These are phyloP conservation scores for Thalassophryne amazonica DNA, from an alignment of 2,797 vertebrate species.

Conservation along the genomic window DNA sequence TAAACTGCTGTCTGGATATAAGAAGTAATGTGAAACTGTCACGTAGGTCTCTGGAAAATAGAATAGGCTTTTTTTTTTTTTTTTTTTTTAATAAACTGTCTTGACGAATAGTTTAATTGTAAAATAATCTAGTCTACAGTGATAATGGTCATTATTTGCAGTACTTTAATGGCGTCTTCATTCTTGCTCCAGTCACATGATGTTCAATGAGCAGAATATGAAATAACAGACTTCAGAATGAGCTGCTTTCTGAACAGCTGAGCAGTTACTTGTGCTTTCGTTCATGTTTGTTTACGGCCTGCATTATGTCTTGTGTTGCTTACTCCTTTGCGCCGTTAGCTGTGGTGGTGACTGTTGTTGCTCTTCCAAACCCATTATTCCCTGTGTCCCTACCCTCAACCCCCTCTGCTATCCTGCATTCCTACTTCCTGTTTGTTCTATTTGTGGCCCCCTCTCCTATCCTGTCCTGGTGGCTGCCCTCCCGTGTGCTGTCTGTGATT, in stretches of 20 bases:
- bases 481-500: constrained; percentile 87
- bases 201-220: constrained; percentile 10
- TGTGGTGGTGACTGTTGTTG: constrained; percentile 67
- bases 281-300: constrained; percentile 66
- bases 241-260: constrained; percentile 45
- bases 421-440: constrained; percentile 83
- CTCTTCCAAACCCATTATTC: constrained; percentile 58
- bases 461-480: constrained; percentile 91
- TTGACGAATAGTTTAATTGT: too few relatives aligned
- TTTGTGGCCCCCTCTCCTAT: constrained; percentile 78
- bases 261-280: constrained; percentile 54
- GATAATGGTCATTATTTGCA: too few relatives aligned
- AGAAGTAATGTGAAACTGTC: too few relatives aligned
- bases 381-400: constrained; percentile 19
- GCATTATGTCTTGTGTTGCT: constrained; percentile 57
- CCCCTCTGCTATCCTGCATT: constrained; percentile 70
- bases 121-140: too few relatives aligned
- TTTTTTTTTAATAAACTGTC: too few relatives aligned
- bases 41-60: too few relatives aligned
- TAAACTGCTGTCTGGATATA: too few relatives aligned
- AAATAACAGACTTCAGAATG: constrained; percentile 73
- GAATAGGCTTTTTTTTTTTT: too few relatives aligned
- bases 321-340: constrained; percentile 56
- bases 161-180: too few relatives aligned
- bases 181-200: not conserved